Conservation (phyloP, 2,888 invertebrate genomes). For the Nephrotoma appendiculata region DNA sequence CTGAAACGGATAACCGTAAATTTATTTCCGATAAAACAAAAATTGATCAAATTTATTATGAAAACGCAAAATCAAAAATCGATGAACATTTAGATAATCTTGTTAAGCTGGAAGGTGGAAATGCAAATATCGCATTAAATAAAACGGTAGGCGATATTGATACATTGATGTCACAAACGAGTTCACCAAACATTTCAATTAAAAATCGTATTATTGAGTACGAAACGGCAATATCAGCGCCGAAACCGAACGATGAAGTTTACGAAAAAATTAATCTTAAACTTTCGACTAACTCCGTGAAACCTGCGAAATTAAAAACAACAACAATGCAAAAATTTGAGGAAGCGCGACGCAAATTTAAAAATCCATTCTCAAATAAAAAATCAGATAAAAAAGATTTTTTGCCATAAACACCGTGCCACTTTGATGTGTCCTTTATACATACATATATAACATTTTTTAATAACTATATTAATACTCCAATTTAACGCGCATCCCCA, state of each 20-base stretch:
- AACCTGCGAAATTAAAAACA: neutral
- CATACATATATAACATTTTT: neutral
- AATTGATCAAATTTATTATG: conserved; percentile 14
- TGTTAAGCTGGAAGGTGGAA: conserved; percentile 7
- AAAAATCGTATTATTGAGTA: neutral
- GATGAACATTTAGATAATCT: conserved; percentile 7
- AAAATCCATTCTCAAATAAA: neutral
- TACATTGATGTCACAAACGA: neutral
- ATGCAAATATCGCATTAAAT: neutral
- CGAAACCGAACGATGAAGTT: conserved; percentile 8
- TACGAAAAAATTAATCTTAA: neutral
- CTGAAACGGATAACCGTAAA: neutral
- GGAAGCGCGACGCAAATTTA: neutral
- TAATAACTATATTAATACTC: neutral
- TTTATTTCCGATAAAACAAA: conserved; percentile 21
- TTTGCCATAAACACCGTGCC: neutral
- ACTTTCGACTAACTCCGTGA: neutral
- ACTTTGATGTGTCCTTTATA: neutral
- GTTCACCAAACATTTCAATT: neutral
- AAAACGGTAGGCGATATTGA: neutral
- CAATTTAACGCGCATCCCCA: neutral
- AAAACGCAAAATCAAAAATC: conserved; percentile 8
- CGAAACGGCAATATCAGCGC: conserved; percentile 9
- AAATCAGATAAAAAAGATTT: neutral
- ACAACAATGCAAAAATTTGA: conserved; percentile 1